Evolutionary conservation across 2,797 vertebrate species (phyloP), one percentile per base, ranked within the genome.

Genomic region (Argya squamiceps): DNA sequence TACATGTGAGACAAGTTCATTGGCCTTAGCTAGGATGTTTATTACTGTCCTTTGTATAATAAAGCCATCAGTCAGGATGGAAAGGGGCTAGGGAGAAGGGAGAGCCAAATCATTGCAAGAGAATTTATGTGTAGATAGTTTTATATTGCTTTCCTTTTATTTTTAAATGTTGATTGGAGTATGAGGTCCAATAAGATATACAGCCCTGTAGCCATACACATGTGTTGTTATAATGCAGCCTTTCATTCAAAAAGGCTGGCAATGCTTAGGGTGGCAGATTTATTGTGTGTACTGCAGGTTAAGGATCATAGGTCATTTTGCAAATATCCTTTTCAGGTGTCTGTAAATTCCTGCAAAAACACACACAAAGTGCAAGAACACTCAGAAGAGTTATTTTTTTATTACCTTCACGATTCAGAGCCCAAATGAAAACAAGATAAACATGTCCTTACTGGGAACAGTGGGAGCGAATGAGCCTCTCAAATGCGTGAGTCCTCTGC

Each of bases 251-350:
- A 81, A 85, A 96, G 95, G 96, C 96, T 97, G 94, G 91, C 93
- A 94, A 77, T 74, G 86, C 88, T 95, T 96, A 90, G 78, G 81
- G 78, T 94, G 91, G 88, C 95, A 97, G 97, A 97, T 97, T 98
- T 98, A 97, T 94, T 97, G 88, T 95, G 93, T 95, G 85, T 94
- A 93, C 84, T 2, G 9, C 64, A 96, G 95, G 94, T 97, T 95
- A 97, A 95, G 94, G 96, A 97, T 96, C 96, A 96, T 76, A 96
- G 94, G 88, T 97, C 97, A 95, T 79, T 95, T 96, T 97, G 91
- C 96, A 98, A 97, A 97, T 97, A 97, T 97, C 94, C 94, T 97
- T 98, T 97, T 97, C 97, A 97, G 94, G 93, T 97, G 90, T 96
- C 94, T 96, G 91, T 94, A 89, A 97, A 97, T 94, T 96, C 87